Percentiles rank a stretch among this genome's conserved stretches.
Evolutionary conservation across 1,140 invertebrate genomes (phyloP).

Genomic region (Drosophila funebris): DNA sequence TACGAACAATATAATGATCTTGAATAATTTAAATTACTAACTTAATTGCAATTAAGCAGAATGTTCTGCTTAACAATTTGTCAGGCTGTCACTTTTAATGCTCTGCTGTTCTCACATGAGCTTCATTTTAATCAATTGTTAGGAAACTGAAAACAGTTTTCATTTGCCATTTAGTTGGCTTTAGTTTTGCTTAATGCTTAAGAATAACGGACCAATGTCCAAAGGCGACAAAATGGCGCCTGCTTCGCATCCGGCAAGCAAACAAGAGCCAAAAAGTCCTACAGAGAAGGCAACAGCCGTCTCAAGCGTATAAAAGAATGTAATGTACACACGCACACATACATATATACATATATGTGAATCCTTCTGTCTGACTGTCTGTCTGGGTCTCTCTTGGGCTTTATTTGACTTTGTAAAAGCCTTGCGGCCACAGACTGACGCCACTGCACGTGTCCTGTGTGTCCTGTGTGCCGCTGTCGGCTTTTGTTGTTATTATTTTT

Average conservation of each 20-base stretch:
- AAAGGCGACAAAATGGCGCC: constrained; percentile 41
- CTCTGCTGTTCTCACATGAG: constrained; percentile 1
- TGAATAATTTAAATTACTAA: too few species aligned
- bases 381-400: constrained; percentile 36
- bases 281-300: constrained; percentile 11
- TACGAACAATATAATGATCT: too few species aligned
- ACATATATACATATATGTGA: constrained; percentile 10
- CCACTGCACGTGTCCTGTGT: constrained; percentile 39
- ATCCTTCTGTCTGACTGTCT: constrained; percentile 35
- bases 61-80: neutral
- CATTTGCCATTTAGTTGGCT: constrained; percentile 6
- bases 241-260: constrained; percentile 21
- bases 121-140: constrained; percentile 23
- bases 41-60: too few species aligned
- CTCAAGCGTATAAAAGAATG: neutral
- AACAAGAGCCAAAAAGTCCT: constrained; percentile 31
- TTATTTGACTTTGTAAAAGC: constrained; percentile 35
- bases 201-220: constrained; percentile 25
- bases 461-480: constrained; percentile 11
- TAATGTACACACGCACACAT: neutral
- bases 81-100: neutral
- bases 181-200: constrained; percentile 23
- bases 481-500: constrained; percentile 15
- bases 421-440: constrained; percentile 44
- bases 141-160: constrained; percentile 38